phyloP scores from a whole-genome alignment of 2,888 invertebrate species.

The Drosophila putrida region DNA sequence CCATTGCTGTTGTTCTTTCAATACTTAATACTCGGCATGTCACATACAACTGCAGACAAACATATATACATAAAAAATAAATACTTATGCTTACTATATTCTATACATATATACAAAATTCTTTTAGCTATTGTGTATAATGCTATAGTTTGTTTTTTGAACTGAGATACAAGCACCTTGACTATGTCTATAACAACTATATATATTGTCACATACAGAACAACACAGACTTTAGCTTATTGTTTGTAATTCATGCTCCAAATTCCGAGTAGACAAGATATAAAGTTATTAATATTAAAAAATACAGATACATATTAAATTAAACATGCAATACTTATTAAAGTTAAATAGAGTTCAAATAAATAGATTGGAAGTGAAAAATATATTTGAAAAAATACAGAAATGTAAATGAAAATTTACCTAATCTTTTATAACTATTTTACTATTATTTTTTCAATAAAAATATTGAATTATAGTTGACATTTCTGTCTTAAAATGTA shows the following conservation, averaged over 20 bases:
- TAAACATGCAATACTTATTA: no score
- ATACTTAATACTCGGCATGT: slow-evolving; percentile 25
- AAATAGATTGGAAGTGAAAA: slow-evolving; percentile 4
- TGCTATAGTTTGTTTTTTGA: slow-evolving; percentile 28
- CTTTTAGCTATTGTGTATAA: slow-evolving; percentile 15
- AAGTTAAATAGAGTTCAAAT: no score
- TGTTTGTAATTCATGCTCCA: slow-evolving; percentile 13
- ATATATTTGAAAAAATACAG: background rate
- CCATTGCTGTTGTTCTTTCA: slow-evolving; percentile 25
- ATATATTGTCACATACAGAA: background rate
- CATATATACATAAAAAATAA: background rate
- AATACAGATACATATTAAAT: background rate
- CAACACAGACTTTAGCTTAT: slow-evolving; percentile 2
- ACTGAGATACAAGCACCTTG: slow-evolving; percentile 15
- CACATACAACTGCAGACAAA: slow-evolving; percentile 10
- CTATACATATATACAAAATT: background rate
- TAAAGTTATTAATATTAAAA: background rate
- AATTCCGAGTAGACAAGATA: background rate
- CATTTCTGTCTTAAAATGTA: no score
- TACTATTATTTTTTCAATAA: no score
- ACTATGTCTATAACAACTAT: background rate
- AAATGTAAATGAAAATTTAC: no score
- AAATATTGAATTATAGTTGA: no score
- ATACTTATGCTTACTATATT: slow-evolving; percentile 24
- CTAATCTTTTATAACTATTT: no score